Evolutionary conservation across 2,888 invertebrate genomes (phyloP).

Genomic region (Ormyrus thymus): DNA sequence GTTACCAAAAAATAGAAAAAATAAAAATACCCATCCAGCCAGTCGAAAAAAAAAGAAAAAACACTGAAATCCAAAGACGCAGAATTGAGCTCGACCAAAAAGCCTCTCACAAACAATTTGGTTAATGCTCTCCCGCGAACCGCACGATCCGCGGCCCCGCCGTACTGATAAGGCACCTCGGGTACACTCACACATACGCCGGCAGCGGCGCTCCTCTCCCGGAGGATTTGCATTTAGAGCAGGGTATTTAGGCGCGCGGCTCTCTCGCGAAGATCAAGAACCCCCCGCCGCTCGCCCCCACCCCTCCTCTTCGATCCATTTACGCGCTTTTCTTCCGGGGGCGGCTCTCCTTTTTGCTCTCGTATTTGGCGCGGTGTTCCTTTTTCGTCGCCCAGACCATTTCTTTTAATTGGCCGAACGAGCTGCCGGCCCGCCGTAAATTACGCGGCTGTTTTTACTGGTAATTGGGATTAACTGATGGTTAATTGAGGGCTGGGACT

Average conservation of each 20-base stretch:
- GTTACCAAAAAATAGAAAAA: too few relatives aligned
- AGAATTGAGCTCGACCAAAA: too few relatives aligned
- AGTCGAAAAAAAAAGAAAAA: too few relatives aligned
- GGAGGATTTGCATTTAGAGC: conserved; percentile 67
- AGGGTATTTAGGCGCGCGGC: conserved; percentile 61
- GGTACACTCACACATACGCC: conserved; percentile 55
- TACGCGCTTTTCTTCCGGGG: not conserved
- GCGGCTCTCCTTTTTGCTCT: not conserved
- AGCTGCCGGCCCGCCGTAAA: not conserved
- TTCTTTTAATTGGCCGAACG: conserved; percentile 13
- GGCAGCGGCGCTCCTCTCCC: conserved; percentile 31
- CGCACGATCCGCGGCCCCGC: conserved; percentile 53
- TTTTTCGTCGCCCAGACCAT: not conserved
- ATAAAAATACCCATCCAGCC: too few relatives aligned
- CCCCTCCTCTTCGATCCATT: not conserved
- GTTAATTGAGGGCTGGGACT: not conserved
- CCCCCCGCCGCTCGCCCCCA: not conserved
- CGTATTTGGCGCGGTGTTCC: not conserved
- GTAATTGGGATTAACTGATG: conserved; percentile 8
- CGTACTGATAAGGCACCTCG: conserved; percentile 62
- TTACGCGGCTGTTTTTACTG: conserved; percentile 7
- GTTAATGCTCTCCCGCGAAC: conserved; percentile 59
- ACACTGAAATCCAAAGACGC: too few relatives aligned
- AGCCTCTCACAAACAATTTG: conserved; percentile 61
- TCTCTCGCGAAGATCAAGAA: conserved; percentile 51